A percentile compares a stretch with the other conserved stretches of the same genome.
These are phyloP conservation scores for Paracyclopina nana DNA, from an alignment of 1,140 invertebrate species.

Conservation along the genomic window DNA sequence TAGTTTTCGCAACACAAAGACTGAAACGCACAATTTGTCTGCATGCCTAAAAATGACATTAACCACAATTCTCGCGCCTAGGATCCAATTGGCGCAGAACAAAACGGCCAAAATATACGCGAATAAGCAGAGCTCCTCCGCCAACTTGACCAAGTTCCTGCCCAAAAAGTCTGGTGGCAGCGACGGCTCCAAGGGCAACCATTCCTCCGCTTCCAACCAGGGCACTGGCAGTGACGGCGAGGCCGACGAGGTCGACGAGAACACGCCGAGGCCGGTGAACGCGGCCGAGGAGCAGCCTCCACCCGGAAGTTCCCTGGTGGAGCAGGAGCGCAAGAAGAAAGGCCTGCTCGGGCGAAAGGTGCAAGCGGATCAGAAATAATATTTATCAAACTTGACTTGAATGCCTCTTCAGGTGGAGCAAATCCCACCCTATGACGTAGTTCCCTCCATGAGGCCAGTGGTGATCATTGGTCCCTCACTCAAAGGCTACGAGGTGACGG, in stretches of 20 bases:
- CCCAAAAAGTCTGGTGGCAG: neutral
- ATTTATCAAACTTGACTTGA: too few relatives aligned
- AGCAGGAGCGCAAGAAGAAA: constrained; percentile 14
- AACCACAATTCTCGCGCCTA: too few relatives aligned
- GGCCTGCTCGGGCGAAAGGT: constrained; percentile 6
- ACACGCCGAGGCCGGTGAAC: neutral
- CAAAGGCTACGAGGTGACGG: constrained; percentile 98
- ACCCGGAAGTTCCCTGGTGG: neutral
- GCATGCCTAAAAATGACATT: too few relatives aligned
- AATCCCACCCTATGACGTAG: constrained; percentile 94
- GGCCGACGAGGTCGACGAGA: neutral
- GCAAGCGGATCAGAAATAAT: too few relatives aligned
- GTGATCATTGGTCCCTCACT: constrained; percentile 95
- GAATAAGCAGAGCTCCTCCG: constrained; percentile 59
- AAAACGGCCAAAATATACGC: constrained; percentile 46
- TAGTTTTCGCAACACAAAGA: too few relatives aligned
- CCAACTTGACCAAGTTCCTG: constrained; percentile 34
- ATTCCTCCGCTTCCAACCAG: too few relatives aligned
- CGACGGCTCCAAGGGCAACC: neutral
- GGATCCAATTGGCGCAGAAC: constrained; percentile 53
- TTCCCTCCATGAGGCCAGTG: constrained; percentile 97
- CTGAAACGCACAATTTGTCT: too few relatives aligned
- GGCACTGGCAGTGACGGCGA: constrained; percentile 1
- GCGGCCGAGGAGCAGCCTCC: neutral
- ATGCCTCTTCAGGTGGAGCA: constrained; percentile 70